Base-by-base conservation (phyloP, 2,888 invertebrate species). In the Drosophila melanosoma region DNA sequence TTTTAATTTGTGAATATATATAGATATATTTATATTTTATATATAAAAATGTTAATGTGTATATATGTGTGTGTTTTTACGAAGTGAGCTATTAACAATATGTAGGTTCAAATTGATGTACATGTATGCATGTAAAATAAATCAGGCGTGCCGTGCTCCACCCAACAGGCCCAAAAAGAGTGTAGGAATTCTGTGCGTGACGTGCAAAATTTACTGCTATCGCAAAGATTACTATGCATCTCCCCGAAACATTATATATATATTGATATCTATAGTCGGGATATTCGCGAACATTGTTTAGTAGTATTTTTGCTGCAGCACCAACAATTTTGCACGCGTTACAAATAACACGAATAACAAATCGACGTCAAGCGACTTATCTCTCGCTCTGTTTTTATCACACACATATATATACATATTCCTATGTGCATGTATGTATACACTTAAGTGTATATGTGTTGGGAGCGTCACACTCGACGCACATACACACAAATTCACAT, bases 271-370 rank as follows among this genome's bases (percentile, higher is more conserved):
- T 45, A 45, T 15, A 12, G 45, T 45, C 45, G 15, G 23, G 15
- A 54, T 33, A 36, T 26, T 23, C 32, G 29, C 38, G 29, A 32
- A 63, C 58, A 66, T 56, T 71, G 68, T 69, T 75, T 76, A 73
- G 63, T 54, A 58, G 45, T 60, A 45, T 15, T 42, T 69, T 48
- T 62, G 51, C 35, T 38, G 35, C 11, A 52, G 52, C 57, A 66
- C 52, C 54, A 52, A 56, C 26, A 32, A 23, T 69, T 79, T 79
- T 79, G 79, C 79, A 79, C 79, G 72, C 79, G 69, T 79, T 79
- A 79, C 79, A 76, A 73, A 69, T 20, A 61, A 63, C 59, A 58
- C 51, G 52, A 68, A 59, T 42, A 61, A 63, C 59, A 49, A 69
- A 77, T 74, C 58, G 66, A 61, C 69, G 64, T 67, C 64, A 67